Conservation (phyloP, 1,140 invertebrate genomes). For the Drosophila cardini region DNA sequence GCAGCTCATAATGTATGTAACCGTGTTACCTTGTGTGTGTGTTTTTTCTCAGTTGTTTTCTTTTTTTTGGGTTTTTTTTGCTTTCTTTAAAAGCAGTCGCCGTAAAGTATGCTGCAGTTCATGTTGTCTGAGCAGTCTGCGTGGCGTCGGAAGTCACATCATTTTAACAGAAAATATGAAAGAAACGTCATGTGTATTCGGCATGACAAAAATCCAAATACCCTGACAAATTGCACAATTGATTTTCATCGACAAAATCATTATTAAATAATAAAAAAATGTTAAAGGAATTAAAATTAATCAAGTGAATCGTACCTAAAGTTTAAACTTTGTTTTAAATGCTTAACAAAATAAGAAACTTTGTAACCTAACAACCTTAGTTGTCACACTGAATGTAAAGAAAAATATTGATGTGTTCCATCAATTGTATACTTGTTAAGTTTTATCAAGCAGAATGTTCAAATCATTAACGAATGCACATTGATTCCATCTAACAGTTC, state of each 20-base stretch:
- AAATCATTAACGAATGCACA: no score
- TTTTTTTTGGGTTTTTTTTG: constrained; percentile 11
- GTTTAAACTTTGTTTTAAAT: no score
- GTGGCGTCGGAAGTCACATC: constrained; percentile 3
- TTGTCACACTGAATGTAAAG: no score
- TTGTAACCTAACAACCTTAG: no score
- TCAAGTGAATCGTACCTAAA: no score
- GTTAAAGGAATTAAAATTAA: no score
- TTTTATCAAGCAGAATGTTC: no score
- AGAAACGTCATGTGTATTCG: neutral
- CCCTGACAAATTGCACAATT: neutral
- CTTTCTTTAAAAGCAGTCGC: neutral
- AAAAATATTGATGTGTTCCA: no score
- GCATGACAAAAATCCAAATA: neutral
- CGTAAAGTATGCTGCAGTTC: constrained; percentile 31
- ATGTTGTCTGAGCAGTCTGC: constrained; percentile 11
- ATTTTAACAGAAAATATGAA: constrained; percentile 4
- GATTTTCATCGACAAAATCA: no score
- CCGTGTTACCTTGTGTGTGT: constrained; percentile 57
- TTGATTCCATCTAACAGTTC: neutral
- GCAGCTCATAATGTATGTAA: constrained; percentile 50
- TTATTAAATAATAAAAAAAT: no score
- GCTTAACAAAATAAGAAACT: no score
- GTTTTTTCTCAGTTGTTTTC: constrained; percentile 1
- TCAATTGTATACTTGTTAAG: no score